phyloP scores from a whole-genome alignment of 2,888 invertebrate genomes.

The Lithophane semibrunnea region DNA sequence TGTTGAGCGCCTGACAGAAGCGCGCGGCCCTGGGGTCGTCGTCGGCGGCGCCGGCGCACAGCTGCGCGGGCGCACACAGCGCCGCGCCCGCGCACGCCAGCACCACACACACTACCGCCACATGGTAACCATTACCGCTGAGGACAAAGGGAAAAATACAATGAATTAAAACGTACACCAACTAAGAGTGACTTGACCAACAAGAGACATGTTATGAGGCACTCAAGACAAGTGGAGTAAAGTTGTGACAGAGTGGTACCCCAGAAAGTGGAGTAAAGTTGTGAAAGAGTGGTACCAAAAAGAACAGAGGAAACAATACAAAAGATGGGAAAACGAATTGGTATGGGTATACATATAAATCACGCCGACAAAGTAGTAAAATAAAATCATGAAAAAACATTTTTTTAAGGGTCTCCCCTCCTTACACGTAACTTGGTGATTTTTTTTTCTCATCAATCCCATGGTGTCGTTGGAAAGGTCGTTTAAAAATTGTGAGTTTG shows the following conservation, averaged over 20 bases:
- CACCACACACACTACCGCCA: slow-evolving; percentile 78
- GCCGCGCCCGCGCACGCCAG: slow-evolving; percentile 76
- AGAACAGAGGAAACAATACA: not conserved
- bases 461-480: too few species aligned
- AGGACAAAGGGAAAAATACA: slow-evolving; percentile 14
- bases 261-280: not conserved
- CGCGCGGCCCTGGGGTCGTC: slow-evolving; percentile 92
- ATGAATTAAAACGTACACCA: slow-evolving; percentile 3
- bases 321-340: not conserved
- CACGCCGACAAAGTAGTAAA: too few species aligned
- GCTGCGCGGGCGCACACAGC: slow-evolving; percentile 86
- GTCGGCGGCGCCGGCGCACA: slow-evolving; percentile 91
- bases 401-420: too few species aligned
- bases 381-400: too few species aligned
- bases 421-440: too few species aligned
- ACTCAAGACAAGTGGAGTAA: not conserved
- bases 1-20: slow-evolving; percentile 92
- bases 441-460: too few species aligned
- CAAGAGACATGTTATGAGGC: too few species aligned
- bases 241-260: not conserved
- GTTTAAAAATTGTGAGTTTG: too few species aligned
- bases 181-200: too few species aligned
- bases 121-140: slow-evolving; percentile 80
- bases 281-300: not conserved
- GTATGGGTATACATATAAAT: too few species aligned